These are phyloP conservation scores for Pantherophis vulpinus DNA, from an alignment of 2,797 vertebrate genomes.

Conservation along the genomic window DNA sequence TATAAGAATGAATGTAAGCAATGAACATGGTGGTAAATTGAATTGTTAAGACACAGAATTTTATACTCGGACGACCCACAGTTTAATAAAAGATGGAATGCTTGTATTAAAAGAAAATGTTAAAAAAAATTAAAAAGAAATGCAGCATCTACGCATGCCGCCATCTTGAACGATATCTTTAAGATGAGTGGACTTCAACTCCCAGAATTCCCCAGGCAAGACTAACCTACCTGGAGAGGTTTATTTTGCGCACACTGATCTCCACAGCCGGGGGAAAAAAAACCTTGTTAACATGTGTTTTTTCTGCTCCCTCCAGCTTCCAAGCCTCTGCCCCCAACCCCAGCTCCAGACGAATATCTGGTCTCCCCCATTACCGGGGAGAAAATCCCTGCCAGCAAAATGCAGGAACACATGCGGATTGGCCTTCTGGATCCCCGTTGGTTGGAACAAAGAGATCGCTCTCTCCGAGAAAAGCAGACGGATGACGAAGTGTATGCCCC, in stretches of 20 bases:
- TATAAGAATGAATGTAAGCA: too few species aligned
- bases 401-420: constrained; percentile 99
- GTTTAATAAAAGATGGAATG: too few species aligned
- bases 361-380: constrained; percentile 98
- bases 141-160: accelerated
- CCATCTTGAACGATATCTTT: too few species aligned
- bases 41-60: too few species aligned
- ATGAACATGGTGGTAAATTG: too few species aligned
- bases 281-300: neutral
- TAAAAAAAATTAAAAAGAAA: too few species aligned
- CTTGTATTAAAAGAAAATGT: too few species aligned
- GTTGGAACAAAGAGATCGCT: constrained; percentile 95
- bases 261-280: accelerated
- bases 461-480: constrained; percentile 92
- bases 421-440: constrained; percentile 96
- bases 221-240: neutral
- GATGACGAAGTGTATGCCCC: constrained; percentile 99
- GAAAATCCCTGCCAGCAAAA: constrained; percentile 97
- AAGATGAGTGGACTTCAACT: neutral
- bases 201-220: neutral
- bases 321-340: constrained; percentile 78
- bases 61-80: too few species aligned
- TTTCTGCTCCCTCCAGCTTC: constrained; percentile 74
- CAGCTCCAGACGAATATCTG: constrained; percentile 87
- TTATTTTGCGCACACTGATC: neutral